These are phyloP conservation scores for Clusia tigrina DNA, from an alignment of 2,888 invertebrate genomes.

Conservation along the genomic window DNA sequence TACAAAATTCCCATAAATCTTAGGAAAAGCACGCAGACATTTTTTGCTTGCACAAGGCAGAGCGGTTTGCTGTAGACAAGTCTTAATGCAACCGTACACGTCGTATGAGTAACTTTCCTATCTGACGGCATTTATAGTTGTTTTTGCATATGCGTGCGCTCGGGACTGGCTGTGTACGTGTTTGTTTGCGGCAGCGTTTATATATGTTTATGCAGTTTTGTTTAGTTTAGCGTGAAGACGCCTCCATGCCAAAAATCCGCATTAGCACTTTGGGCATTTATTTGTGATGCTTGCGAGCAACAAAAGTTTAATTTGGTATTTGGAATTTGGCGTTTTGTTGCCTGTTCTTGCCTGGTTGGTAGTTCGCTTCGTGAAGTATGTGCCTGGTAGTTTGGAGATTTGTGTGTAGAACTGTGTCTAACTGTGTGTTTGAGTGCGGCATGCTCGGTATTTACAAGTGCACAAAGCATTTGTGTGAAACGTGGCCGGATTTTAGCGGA, in stretches of 20 bases:
- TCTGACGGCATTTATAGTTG: neutral
- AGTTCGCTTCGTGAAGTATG: neutral
- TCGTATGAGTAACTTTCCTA: constrained; percentile 1
- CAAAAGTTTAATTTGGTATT: neutral
- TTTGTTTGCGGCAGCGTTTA: neutral
- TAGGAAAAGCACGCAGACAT: too few species aligned
- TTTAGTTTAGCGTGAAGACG: neutral
- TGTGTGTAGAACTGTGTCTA: neutral
- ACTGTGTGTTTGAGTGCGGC: neutral
- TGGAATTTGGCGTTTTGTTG: neutral
- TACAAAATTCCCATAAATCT: neutral
- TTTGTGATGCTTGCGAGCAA: neutral
- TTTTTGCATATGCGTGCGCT: neutral
- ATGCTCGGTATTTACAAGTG: neutral
- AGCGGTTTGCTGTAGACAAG: too few species aligned
- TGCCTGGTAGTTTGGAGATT: neutral
- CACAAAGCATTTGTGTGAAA: neutral
- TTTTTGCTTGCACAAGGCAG: too few species aligned
- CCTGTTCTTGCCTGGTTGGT: neutral
- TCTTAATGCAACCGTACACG: too few species aligned
- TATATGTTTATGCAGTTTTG: neutral
- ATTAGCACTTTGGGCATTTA: neutral
- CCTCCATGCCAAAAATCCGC: neutral
- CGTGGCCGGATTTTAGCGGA: constrained; percentile 25
- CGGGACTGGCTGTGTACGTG: neutral